These are phyloP conservation scores for Rhopalosiphum padi DNA, from an alignment of 1,140 invertebrate genomes.

Conservation along the genomic window DNA sequence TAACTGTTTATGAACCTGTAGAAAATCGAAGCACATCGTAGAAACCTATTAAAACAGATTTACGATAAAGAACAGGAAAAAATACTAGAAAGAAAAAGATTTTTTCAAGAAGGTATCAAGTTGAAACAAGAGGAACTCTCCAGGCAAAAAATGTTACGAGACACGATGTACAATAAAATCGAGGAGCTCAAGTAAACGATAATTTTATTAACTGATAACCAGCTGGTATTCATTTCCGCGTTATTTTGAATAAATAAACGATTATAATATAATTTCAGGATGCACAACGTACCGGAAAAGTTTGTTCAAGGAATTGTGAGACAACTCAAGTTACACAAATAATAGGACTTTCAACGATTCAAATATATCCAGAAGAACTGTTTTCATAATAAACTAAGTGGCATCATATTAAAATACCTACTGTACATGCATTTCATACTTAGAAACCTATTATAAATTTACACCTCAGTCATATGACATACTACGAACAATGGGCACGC, in stretches of 20 bases:
- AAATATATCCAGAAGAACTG: not conserved
- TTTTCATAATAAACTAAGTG: not conserved
- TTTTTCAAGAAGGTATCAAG: conserved; percentile 71
- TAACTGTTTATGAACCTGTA: conserved; percentile 1
- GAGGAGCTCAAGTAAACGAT: conserved; percentile 65
- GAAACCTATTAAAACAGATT: conserved; percentile 68
- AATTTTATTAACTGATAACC: not conserved
- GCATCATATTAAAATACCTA: not conserved
- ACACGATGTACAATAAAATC: conserved; percentile 70
- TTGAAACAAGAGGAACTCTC: conserved; percentile 68
- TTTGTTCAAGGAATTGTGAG: conserved; percentile 59
- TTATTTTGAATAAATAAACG: not conserved
- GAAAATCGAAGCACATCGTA: conserved; percentile 60
- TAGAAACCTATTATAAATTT: not conserved
- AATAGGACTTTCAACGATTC: not conserved
- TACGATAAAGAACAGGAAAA: conserved; percentile 72
- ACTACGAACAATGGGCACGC: not conserved
- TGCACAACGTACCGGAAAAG: conserved; percentile 60
- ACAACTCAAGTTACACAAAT: conserved; percentile 59
- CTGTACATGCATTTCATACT: not conserved
- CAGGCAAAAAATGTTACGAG: conserved; percentile 67
- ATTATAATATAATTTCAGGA: conserved; percentile 57
- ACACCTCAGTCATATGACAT: not conserved
- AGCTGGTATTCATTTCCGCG: not conserved
- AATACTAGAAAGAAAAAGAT: conserved; percentile 69